phyloP scores from a whole-genome alignment of 2,797 vertebrate genomes.

The Clarias laeviceps region DNA sequence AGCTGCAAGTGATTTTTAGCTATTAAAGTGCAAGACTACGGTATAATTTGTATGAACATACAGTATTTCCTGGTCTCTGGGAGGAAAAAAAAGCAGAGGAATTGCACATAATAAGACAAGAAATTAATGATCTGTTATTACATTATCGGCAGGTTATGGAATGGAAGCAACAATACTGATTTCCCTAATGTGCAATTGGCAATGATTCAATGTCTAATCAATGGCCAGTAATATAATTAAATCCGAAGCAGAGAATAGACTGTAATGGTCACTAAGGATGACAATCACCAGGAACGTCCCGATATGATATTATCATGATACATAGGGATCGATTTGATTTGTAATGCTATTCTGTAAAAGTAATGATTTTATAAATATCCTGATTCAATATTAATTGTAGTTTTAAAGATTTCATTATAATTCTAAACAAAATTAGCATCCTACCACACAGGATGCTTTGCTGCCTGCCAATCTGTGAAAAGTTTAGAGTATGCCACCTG shows the following conservation, averaged over 20 bases:
- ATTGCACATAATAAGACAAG: not conserved
- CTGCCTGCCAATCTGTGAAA: too few species aligned
- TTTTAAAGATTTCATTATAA: too few species aligned
- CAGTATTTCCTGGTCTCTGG: not conserved
- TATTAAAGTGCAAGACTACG: not conserved
- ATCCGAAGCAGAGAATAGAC: not conserved
- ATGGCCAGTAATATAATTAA: not conserved
- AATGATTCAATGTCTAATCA: not conserved
- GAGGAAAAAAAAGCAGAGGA: not conserved
- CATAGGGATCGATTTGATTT: too few species aligned
- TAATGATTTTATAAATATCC: too few species aligned
- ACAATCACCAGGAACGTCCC: too few species aligned
- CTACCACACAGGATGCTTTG: too few species aligned
- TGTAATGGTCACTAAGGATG: not conserved
- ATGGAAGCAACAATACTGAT: not conserved
- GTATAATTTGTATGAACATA: not conserved
- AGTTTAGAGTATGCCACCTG: too few species aligned
- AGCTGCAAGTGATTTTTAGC: not conserved
- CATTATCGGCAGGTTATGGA: not conserved
- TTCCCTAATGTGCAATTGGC: not conserved
- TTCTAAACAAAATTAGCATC: too few species aligned
- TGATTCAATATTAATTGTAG: too few species aligned
- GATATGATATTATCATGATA: too few species aligned
- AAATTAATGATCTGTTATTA: not conserved
- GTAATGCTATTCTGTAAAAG: too few species aligned